Evolutionary conservation across 2,113 vertebrate genomes (phyloP).

Genomic region (Sturnira hondurensis): DNA sequence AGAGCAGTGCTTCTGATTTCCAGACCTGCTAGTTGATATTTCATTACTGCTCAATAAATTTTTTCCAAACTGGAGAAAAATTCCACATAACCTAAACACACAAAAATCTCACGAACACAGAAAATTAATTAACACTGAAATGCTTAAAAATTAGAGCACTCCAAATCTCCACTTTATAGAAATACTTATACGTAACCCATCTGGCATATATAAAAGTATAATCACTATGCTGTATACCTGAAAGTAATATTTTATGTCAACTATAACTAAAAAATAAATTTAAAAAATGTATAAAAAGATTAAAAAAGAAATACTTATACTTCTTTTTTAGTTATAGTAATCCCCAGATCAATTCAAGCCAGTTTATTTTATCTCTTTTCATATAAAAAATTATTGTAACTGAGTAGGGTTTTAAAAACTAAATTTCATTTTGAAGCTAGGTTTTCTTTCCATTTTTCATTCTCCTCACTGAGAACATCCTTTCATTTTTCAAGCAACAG

Average conservation of each 20-base stretch:
- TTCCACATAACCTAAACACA: neutral
- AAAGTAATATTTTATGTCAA: neutral
- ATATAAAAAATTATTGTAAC: neutral
- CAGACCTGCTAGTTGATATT: neutral
- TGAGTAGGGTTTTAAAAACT: neutral
- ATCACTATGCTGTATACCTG: neutral
- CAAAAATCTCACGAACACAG: neutral
- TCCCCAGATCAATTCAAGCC: neutral
- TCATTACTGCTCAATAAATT: neutral
- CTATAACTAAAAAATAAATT: neutral
- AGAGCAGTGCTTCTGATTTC: neutral
- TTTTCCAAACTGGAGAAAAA: neutral
- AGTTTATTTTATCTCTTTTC: neutral
- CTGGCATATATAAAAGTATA: neutral
- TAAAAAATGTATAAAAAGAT: neutral
- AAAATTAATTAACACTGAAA: neutral
- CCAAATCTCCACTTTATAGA: neutral
- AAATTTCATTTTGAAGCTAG: neutral
- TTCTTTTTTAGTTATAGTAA: too few species aligned
- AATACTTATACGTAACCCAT: neutral
- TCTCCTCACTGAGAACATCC: neutral
- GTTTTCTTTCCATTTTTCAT: neutral
- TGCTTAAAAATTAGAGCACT: neutral
- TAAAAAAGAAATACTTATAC: neutral
- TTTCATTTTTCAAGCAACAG: neutral